Percentiles rank a stretch among this genome's conserved stretches.
phyloP scores from a whole-genome alignment of 2,797 vertebrate species.

The Zenarchopterus dispar region DNA sequence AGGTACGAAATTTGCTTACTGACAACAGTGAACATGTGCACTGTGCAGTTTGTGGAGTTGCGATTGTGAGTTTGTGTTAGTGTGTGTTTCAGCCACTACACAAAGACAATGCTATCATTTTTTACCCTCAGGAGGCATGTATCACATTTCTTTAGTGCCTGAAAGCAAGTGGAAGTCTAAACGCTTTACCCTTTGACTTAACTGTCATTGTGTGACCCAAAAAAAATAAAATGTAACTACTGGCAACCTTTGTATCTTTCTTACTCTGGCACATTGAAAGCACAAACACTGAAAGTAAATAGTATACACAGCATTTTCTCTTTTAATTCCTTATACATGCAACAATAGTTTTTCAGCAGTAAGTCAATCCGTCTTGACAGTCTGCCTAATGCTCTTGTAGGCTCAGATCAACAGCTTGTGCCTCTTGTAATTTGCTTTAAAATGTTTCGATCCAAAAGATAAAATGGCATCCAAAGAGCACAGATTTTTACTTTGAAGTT shows the following conservation, averaged over 20 bases:
- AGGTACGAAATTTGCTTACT: slow-evolving; percentile 43
- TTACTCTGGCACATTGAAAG: too few species aligned
- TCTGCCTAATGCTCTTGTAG: too few species aligned
- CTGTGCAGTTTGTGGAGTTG: slow-evolving; percentile 24
- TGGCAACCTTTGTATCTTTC: not conserved
- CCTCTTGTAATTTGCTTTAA: too few species aligned
- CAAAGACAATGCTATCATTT: slow-evolving; percentile 47
- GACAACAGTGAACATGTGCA: slow-evolving; percentile 33
- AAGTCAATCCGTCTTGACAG: too few species aligned
- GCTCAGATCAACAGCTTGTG: too few species aligned
- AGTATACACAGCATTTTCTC: too few species aligned
- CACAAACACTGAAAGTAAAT: too few species aligned
- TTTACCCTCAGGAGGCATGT: slow-evolving; percentile 36
- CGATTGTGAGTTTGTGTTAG: slow-evolving; percentile 36
- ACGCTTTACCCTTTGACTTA: slow-evolving; percentile 47
- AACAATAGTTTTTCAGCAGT: too few species aligned
- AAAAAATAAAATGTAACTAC: slow-evolving; percentile 21
- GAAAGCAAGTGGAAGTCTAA: slow-evolving; percentile 38
- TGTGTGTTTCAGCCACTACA: slow-evolving; percentile 48
- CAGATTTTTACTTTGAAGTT: too few species aligned
- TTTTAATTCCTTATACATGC: too few species aligned
- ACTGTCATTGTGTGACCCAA: slow-evolving; percentile 18
- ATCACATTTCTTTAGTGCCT: slow-evolving; percentile 43
- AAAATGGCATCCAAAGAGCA: too few species aligned
- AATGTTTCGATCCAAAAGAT: too few species aligned